These are phyloP conservation scores for Drosophila ochracea DNA, from an alignment of 2,888 invertebrate genomes.

Conservation along the genomic window DNA sequence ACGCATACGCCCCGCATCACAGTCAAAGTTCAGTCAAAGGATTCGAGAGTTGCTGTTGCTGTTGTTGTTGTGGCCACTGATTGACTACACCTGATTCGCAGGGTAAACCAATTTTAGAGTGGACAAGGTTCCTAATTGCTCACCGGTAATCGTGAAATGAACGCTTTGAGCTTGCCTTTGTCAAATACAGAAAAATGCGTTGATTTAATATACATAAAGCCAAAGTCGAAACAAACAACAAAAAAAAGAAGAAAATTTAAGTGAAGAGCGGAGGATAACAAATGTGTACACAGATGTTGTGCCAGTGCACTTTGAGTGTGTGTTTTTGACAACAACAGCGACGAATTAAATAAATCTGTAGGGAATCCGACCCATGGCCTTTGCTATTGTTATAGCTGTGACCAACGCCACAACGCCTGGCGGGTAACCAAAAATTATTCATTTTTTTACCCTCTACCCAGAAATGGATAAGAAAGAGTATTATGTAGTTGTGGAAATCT, in stretches of 20 bases:
- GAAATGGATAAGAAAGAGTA: neutral
- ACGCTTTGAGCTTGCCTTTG: conserved; percentile 27
- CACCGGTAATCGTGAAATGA: conserved; percentile 30
- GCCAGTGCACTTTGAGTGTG: conserved; percentile 18
- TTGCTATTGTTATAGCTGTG: conserved; percentile 49
- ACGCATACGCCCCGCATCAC: conserved; percentile 24
- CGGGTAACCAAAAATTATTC: neutral
- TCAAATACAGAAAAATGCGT: conserved; percentile 40
- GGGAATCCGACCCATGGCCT: conserved; percentile 45
- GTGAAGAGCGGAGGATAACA: conserved; percentile 16
- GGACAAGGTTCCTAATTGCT: conserved; percentile 21
- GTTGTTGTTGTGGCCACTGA: conserved; percentile 5
- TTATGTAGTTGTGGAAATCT: neutral
- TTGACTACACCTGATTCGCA: neutral
- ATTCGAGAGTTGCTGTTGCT: neutral
- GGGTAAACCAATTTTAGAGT: conserved; percentile 17
- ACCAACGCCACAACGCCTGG: conserved; percentile 15
- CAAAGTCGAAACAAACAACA: conserved; percentile 3
- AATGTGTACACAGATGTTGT: conserved; percentile 34
- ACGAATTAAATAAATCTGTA: conserved; percentile 33
- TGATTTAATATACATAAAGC: conserved; percentile 48
- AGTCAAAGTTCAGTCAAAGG: neutral
- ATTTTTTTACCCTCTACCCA: neutral
- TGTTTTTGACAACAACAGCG: conserved; percentile 35
- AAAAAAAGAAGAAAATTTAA: neutral